These are phyloP conservation scores for Nomada ferruginata DNA, from an alignment of 2,888 invertebrate species.

Conservation along the genomic window DNA sequence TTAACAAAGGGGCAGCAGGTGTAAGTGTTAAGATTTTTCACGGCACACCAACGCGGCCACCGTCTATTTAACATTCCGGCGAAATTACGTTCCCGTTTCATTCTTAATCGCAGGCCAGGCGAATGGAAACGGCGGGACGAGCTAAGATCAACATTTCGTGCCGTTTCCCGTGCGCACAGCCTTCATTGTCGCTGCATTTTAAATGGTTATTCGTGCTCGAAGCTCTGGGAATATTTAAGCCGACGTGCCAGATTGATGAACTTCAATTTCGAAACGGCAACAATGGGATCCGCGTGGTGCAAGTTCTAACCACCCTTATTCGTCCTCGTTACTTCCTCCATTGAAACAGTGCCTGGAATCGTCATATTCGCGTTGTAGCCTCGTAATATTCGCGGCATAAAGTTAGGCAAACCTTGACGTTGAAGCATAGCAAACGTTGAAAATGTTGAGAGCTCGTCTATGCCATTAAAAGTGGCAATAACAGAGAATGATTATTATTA, in stretches of 20 bases:
- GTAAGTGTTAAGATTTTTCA: neutral
- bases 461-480: no score
- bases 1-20: no score
- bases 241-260: slow-evolving; percentile 28
- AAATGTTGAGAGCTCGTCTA: no score
- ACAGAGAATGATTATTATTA: no score
- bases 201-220: slow-evolving; percentile 11
- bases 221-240: slow-evolving; percentile 26
- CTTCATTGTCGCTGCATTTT: slow-evolving; percentile 21
- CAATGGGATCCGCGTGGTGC: slow-evolving; percentile 16
- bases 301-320: neutral
- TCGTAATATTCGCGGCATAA: neutral
- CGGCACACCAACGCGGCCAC: neutral
- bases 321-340: slow-evolving; percentile 11
- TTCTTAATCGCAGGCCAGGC: slow-evolving; percentile 28
- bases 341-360: slow-evolving; percentile 10
- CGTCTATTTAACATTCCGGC: neutral
- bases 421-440: no score
- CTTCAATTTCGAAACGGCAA: neutral
- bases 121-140: slow-evolving; percentile 31
- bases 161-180: neutral
- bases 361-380: neutral
- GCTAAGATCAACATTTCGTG: slow-evolving; percentile 33
- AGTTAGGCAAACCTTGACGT: no score
- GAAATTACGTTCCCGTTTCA: slow-evolving; percentile 29